Percentiles rank a stretch among this genome's conserved stretches.
Evolutionary conservation across 2,113 vertebrate genomes (phyloP).

Genomic region (Mesoclemmys tuberculata): DNA sequence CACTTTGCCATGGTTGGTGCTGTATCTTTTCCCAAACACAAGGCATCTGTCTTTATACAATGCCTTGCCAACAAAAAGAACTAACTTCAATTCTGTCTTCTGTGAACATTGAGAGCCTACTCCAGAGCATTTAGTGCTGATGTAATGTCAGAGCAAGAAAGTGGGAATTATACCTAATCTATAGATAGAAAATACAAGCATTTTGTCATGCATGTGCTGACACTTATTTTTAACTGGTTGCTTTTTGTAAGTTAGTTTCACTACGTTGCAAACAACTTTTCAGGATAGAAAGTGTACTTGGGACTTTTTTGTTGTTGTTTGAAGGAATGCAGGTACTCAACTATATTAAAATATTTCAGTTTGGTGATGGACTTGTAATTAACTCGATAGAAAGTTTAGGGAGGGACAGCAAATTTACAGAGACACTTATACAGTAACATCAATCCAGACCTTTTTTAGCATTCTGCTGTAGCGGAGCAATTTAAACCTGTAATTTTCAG

Average conservation of each 20-base stretch:
- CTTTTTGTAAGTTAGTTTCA: not conserved
- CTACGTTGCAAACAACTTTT: not conserved
- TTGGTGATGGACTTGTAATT: not conserved
- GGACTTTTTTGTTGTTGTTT: not conserved
- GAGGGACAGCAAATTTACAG: not conserved
- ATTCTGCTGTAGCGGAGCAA: not conserved
- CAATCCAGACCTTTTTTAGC: not conserved
- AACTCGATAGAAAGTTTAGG: not conserved
- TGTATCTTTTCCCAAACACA: not conserved
- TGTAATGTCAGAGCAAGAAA: not conserved
- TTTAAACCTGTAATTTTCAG: not conserved
- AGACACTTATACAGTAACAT: not conserved
- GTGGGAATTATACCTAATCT: not conserved
- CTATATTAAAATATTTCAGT: not conserved
- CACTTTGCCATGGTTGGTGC: not conserved
- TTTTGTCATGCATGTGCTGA: fast-evolving
- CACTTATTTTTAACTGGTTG: not conserved
- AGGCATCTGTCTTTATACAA: not conserved
- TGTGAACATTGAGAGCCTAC: not conserved
- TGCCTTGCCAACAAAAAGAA: fast-evolving
- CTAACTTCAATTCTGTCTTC: not conserved
- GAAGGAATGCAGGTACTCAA: not conserved
- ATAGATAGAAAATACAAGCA: not conserved
- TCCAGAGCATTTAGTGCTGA: fast-evolving
- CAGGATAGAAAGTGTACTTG: not conserved